Conservation (phyloP, 2,888 invertebrate genomes). For the Drosophila bunnanda region DNA sequence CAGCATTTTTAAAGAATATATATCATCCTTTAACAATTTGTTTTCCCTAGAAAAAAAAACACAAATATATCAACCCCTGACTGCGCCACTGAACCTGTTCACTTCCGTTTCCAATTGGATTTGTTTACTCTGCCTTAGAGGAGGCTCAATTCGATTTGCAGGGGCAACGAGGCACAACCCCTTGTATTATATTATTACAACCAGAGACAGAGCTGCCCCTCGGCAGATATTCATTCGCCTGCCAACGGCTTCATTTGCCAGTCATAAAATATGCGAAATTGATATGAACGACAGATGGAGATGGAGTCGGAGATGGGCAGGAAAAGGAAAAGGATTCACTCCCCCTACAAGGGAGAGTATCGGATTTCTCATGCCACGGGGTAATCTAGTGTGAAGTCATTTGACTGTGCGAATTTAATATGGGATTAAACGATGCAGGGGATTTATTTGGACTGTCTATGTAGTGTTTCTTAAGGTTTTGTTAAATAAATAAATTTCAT, state of each 20-base stretch:
- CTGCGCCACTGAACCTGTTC: slow-evolving; percentile 6
- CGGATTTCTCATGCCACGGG: slow-evolving; percentile 19
- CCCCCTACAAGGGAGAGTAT: background rate
- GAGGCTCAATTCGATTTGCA: slow-evolving; percentile 35
- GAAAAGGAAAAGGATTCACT: slow-evolving; percentile 21
- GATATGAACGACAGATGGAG: slow-evolving; percentile 53
- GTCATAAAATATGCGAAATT: slow-evolving; percentile 55
- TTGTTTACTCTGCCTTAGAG: slow-evolving; percentile 31
- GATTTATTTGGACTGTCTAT: background rate
- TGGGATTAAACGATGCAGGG: slow-evolving; percentile 28
- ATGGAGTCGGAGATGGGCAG: background rate
- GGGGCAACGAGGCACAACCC: slow-evolving; percentile 16
- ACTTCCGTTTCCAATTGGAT: slow-evolving; percentile 27
- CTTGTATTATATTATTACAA: slow-evolving; percentile 16
- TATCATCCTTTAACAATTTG: background rate
- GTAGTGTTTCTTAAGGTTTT: background rate
- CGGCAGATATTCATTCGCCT: slow-evolving; percentile 21
- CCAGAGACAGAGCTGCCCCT: background rate
- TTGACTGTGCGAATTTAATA: slow-evolving; percentile 52
- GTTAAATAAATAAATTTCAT: background rate
- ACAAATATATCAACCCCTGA: background rate
- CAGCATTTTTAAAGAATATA: background rate
- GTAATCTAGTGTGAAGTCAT: slow-evolving; percentile 71
- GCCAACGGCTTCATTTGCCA: slow-evolving; percentile 37
- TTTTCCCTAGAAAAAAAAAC: background rate